phyloP scores from a whole-genome alignment of 2,888 invertebrate species.

The Himalopsyche tibetana region DNA sequence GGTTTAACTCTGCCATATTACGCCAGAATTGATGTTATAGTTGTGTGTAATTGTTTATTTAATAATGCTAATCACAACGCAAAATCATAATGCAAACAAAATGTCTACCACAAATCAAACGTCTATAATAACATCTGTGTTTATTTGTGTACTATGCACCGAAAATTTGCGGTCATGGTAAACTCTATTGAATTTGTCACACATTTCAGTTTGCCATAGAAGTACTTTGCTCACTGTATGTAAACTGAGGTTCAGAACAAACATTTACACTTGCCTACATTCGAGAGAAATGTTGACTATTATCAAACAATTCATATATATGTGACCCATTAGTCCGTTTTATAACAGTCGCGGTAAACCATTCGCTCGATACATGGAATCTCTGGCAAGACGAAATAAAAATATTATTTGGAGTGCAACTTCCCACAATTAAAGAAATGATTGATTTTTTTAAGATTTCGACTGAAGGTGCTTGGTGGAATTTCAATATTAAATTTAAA shows the following conservation, averaged over 20 bases:
- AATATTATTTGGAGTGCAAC: no score
- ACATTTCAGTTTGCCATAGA: neutral
- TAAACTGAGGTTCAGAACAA: constrained; percentile 11
- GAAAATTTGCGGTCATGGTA: constrained; percentile 14
- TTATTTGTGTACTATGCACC: neutral
- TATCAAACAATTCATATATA: constrained; percentile 20
- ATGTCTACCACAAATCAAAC: neutral
- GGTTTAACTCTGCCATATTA: no score
- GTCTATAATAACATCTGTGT: neutral
- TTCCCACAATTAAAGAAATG: no score
- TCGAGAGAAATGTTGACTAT: constrained; percentile 24
- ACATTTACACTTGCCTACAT: constrained; percentile 35
- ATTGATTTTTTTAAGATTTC: no score
- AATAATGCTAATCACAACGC: neutral
- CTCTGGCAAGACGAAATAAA: no score
- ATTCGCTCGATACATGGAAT: neutral
- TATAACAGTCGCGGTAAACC: neutral
- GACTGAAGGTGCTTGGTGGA: no score
- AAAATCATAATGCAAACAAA: neutral
- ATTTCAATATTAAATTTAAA: no score
- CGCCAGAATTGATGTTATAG: no score
- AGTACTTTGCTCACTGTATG: neutral
- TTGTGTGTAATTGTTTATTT: no score
- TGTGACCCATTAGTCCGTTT: neutral
- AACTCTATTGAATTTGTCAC: constrained; percentile 36